A percentile compares a stretch with the other conserved stretches of the same genome.
Conservation (phyloP, 37 sponge, comb jelly and placozoan species). For the Cliona cf. orientalis region DNA sequence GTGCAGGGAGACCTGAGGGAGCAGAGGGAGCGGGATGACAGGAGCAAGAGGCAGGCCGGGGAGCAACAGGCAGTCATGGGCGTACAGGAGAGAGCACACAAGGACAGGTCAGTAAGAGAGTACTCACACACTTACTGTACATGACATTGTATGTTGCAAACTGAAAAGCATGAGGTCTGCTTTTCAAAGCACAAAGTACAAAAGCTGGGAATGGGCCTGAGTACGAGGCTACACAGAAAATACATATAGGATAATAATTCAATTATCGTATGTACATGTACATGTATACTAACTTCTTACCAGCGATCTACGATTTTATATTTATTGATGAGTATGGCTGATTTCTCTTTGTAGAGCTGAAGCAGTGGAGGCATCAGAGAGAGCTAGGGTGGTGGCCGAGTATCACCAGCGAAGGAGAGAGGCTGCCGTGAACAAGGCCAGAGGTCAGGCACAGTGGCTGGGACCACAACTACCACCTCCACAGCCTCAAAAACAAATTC, state of each 20-base stretch:
- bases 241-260: too few species aligned
- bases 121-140: too few species aligned
- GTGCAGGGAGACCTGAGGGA: not conserved
- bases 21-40: not conserved
- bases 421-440: slow-evolving; percentile 87
- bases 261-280: too few species aligned
- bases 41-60: not conserved
- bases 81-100: slow-evolving; percentile 9
- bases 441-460: slow-evolving; percentile 50
- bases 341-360: not conserved
- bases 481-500: not conserved
- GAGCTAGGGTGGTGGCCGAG: slow-evolving; percentile 69
- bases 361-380: slow-evolving; percentile 40
- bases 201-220: too few species aligned
- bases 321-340: too few species aligned
- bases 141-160: too few species aligned
- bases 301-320: too few species aligned
- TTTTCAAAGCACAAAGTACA: too few species aligned
- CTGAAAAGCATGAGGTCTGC: too few species aligned
- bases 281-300: too few species aligned
- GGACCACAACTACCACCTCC: not conserved
- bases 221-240: too few species aligned
- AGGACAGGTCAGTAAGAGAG: slow-evolving; percentile 1
- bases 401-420: slow-evolving; percentile 70
- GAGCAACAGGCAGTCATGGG: too few species aligned